Evolutionary conservation across 2,888 invertebrate species (phyloP).

Genomic region (Allygus modestus): DNA sequence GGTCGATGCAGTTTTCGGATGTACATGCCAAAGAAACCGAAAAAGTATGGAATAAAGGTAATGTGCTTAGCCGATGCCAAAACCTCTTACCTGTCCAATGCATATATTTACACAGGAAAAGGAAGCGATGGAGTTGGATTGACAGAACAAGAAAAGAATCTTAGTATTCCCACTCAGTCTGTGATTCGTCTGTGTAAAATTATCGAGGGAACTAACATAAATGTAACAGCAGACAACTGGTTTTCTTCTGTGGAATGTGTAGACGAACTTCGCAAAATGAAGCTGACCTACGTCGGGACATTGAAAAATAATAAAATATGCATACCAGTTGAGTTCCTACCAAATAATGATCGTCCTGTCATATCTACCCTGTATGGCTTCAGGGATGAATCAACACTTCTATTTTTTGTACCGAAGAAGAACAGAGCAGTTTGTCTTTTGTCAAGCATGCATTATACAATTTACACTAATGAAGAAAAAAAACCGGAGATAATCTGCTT

Average conservation of each 20-base stretch:
- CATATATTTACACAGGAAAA: constrained; percentile 70
- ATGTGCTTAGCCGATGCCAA: constrained; percentile 68
- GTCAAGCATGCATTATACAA: constrained; percentile 66
- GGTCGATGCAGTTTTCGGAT: constrained; percentile 27
- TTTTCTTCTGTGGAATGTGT: constrained; percentile 71
- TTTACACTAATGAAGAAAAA: constrained; percentile 41
- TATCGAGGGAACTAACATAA: constrained; percentile 70
- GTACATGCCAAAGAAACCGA: constrained; percentile 65
- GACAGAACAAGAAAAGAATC: constrained; percentile 69
- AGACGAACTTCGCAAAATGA: constrained; percentile 62
- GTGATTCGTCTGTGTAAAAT: constrained; percentile 70
- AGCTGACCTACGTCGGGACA: constrained; percentile 61
- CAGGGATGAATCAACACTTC: constrained; percentile 62
- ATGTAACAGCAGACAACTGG: constrained; percentile 72
- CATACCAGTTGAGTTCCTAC: constrained; percentile 65
- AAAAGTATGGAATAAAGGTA: constrained; percentile 70
- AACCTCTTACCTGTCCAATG: constrained; percentile 69
- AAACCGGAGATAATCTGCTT: constrained; percentile 66
- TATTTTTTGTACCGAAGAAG: constrained; percentile 64
- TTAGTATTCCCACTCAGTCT: constrained; percentile 70
- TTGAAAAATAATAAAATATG: constrained; percentile 63
- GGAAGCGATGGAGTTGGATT: constrained; percentile 70
- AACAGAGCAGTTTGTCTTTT: constrained; percentile 65
- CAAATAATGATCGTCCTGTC: constrained; percentile 49
- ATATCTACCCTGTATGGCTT: constrained; percentile 63